These are phyloP conservation scores for Cosmia pyralina DNA, from an alignment of 2,888 invertebrate species.

Conservation along the genomic window DNA sequence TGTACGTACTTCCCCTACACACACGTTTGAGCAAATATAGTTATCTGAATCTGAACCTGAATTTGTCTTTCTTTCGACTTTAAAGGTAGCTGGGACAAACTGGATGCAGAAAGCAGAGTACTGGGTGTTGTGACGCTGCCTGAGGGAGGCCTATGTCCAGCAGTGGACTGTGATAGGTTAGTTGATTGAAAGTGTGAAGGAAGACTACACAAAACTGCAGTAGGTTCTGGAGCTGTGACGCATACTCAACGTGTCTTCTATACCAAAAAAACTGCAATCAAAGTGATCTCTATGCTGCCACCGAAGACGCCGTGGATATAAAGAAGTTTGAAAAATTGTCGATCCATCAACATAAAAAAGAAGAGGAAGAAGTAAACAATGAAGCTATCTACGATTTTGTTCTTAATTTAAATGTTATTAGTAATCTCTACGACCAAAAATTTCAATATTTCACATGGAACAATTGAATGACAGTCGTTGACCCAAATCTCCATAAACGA, in stretches of 20 bases:
- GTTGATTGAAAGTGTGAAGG: no score
- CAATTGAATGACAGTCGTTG: constrained; percentile 17
- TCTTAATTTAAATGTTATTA: background rate
- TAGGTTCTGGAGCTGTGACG: background rate
- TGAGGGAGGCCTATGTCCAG: background rate
- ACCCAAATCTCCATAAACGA: constrained; percentile 44
- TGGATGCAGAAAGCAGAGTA: background rate
- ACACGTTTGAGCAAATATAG: no score
- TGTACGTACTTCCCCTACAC: no score
- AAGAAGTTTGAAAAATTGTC: background rate
- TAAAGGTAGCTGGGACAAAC: no score
- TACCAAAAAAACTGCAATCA: background rate
- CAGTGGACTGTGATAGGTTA: no score
- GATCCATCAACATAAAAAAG: no score
- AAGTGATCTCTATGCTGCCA: no score
- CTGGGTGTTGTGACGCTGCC: background rate
- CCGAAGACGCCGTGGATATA: background rate
- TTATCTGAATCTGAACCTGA: no score
- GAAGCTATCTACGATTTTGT: background rate
- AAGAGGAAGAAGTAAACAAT: background rate
- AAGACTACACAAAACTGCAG: background rate
- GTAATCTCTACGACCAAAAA: background rate
- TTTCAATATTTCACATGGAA: background rate
- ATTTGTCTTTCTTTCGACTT: no score
- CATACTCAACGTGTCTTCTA: background rate